Conservation (phyloP, 2,113 vertebrate species). For the Leptocoma aspasia region DNA sequence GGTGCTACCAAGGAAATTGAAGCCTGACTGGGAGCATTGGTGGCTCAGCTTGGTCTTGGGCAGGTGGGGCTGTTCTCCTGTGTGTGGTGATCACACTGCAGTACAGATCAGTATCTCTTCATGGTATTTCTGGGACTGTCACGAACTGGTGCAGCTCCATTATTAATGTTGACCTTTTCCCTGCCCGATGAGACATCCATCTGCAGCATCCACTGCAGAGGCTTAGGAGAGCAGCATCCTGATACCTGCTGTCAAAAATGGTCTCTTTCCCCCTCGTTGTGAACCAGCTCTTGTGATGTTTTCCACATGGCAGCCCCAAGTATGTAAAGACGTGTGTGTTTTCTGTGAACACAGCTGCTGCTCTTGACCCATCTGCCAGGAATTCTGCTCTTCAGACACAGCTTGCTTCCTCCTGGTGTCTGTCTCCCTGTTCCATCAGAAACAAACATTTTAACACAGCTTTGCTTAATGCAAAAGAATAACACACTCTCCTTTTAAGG, state of each 20-base stretch:
- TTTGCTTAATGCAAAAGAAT: conserved; percentile 34
- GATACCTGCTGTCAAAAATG: background rate
- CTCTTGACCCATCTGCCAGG: conserved; percentile 65
- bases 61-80: background rate
- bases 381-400: conserved; percentile 60
- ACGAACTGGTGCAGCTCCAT: background rate
- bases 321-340: conserved; percentile 26
- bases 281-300: background rate
- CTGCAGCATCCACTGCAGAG: background rate
- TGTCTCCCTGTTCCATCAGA: conserved; percentile 29
- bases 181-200: background rate
- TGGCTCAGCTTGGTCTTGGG: background rate
- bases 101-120: background rate
- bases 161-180: background rate
- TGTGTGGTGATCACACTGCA: background rate
- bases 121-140: background rate
- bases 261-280: background rate
- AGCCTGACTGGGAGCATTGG: background rate
- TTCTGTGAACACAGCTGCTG: conserved; percentile 53
- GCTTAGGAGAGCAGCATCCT: background rate
- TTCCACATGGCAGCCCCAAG: conserved; percentile 19
- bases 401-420: conserved; percentile 44
- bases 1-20: background rate
- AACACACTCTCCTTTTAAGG: conserved; percentile 4
- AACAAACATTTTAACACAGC: conserved; percentile 50